A percentile compares a stretch with the other conserved stretches of the same genome.
Evolutionary conservation across 2,888 invertebrate species (phyloP).

Genomic region (Craniophora ligustri): DNA sequence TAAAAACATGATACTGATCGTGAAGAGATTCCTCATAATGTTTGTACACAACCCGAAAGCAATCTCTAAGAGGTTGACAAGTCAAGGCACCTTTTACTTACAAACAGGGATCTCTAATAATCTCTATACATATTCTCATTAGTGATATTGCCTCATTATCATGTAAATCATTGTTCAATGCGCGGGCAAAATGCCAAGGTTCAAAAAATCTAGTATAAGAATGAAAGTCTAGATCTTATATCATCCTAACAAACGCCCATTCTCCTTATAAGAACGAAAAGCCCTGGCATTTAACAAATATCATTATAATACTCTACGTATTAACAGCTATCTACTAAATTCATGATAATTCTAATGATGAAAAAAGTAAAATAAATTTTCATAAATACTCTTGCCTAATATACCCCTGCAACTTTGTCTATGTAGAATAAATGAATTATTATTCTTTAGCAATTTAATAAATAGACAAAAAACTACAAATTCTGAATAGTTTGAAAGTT

Average conservation of each 20-base stretch:
- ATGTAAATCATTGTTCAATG: neutral
- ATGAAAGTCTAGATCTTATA: conserved; percentile 14
- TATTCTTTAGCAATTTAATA: too few relatives aligned
- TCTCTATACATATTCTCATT: too few relatives aligned
- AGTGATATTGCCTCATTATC: too few relatives aligned
- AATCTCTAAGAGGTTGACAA: too few relatives aligned
- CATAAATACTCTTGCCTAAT: neutral
- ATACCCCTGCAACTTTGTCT: neutral
- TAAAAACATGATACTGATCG: too few relatives aligned
- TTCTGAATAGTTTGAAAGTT: too few relatives aligned
- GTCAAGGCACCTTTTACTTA: too few relatives aligned
- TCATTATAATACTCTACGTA: neutral
- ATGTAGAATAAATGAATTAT: too few relatives aligned
- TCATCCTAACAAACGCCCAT: neutral
- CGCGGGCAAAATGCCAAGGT: conserved; percentile 27
- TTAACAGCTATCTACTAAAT: neutral
- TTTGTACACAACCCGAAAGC: too few relatives aligned
- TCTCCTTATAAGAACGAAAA: neutral
- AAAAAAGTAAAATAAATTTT: neutral
- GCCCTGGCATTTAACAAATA: conserved; percentile 37
- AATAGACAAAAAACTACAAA: too few relatives aligned
- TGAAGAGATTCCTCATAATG: too few relatives aligned
- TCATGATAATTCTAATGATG: conserved; percentile 1
- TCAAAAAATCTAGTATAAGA: neutral
- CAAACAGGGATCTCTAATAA: too few relatives aligned